Evolutionary conservation across 1,140 invertebrate genomes (phyloP), one percentile per base, ranked within the genome.

Genomic region (Leptopilina clavipes): DNA sequence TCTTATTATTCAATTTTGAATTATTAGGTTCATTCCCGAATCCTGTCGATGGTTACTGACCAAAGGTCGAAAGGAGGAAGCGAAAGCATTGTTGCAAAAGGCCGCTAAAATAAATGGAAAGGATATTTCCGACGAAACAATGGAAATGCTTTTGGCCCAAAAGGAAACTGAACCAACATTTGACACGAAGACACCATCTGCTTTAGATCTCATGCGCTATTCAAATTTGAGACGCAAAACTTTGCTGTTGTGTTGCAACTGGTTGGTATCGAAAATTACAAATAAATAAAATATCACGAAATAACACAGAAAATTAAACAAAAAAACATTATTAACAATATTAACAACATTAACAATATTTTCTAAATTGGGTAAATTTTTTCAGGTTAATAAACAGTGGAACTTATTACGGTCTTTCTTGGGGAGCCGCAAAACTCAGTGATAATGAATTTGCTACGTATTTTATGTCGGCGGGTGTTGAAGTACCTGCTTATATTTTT

Each of bases 21-120:
- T n/a, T n/a, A n/a, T 44, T 45, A 54, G 22, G 22, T 72, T 73
- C 79, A 93, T 96, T 84, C 95, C 95, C 9, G 96, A 97, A 87
- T 96, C 95, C 3, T 93, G 93, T 0, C 92, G 95, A 77, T 97
- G 95, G 95, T 86, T 96, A n/a, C 86, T 96, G 18, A 93, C 94
- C 1, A 95, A 95, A 85, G 94, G 94, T 10, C 91, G 93, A 65
- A 89, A 91, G 14, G 92, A 93, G 8, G 93, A 95, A 89, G 95
- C 95, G 0, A 93, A 94, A 22, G 88, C 89, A 71, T 91, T 94
- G 3, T 89, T 97, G 0, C 91, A 93, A 79, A 92, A 91, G 65
- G 94, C 94, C 0, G 94, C 95, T 0, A 93, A 91, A 77, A 92
- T 92, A 82, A 95, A 95, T 82, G 92, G 92, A 71, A 91, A 93